Base-by-base conservation (phyloP, 2,797 vertebrate genomes). In the Halcyon badia region DNA sequence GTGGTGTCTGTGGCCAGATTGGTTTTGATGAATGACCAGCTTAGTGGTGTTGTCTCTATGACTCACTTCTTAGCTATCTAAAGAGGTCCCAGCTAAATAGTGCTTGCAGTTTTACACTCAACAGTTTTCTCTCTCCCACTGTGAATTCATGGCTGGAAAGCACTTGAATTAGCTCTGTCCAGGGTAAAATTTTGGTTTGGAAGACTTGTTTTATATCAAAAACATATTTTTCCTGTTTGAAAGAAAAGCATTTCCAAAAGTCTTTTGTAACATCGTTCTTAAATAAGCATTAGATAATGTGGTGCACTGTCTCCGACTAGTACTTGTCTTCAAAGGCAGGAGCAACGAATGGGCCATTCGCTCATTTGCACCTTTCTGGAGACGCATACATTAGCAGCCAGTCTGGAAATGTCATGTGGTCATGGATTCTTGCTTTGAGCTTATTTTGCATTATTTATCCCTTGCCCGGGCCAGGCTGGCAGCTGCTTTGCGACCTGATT, bases 1-100 rank as follows among this genome's bases (percentile, higher is more conserved):
- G 44, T 37, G 80, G 94, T 96, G 82, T 87, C 93, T 95, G 95
- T 90, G 80, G 90, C 89, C 92, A 90, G 94, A 94, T 92, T 96
- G 91, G 96, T 94, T 97, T 96, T 98, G 96, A 97, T 96, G 93
- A 98, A 97, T 90, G 95, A 94, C 88, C 89, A 96, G 95, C 94
- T 96, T 90, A 97, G 93, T 84, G 83, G 65, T 97, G 85, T 94
- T 95, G 78, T 89, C 95, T 95, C 76, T 92, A 72, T 92, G 92
- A 93, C 97, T 98, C 89, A 88, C 86, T 92, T 96, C 76, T 96
- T 84, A 95, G 94, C 71, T 95, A 86, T 95, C 94, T 77, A 51
- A 81, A 86, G 58, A 76, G 70, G 70, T 91, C 81, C 61, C 89
- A 71, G 41, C 89, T 87, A 86, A 95, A 78, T 7, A 70, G 65